Base-by-base conservation (phyloP, 2,113 vertebrate genomes). In the Charina bottae region DNA sequence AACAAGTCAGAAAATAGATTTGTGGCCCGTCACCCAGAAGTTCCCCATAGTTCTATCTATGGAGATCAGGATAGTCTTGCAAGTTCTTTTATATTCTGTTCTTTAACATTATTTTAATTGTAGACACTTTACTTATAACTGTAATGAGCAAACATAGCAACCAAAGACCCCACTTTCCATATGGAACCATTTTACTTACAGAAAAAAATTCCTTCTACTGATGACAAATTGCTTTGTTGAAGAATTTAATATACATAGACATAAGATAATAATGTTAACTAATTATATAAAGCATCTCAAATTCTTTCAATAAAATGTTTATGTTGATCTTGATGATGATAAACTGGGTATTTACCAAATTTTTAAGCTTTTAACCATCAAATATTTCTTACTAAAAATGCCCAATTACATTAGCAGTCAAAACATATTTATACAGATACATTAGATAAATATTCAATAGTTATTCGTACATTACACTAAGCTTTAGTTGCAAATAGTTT, bases 121-220 rank as follows among this genome's bases (percentile, higher is more conserved):
- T 49, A 72, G 92, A 33, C 13, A 86, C 21, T 87, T 23, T 90
- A 91, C 37, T 86, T 94, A 88, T 17, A 58, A 1, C 0, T 15
- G 8, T n/a, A 55, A 46, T 91, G 85, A 90, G 37, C 56, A 56
- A 54, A 53, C n/a, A 0, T 0, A 91, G 88, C 2, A 90, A 49
- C 46, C 53, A 53, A 93, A 49, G 13, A 88, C 62, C 42, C 23
- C 15, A 3, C 24, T 60, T 26, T 88, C 85, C 83, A 85, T 58
- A n/a, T 85, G 87, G 12, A 62, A 91, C 78, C 2, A 26, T 17
- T 42, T 87, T 2, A 87, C 72, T 9, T 59, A 7, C 83, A 94
- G 90, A 23, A 0, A 0, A 2, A 0, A 9, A 17, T 46, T 87
- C 55, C 26, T 54, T 93, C 93, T 54, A 88, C 0, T 2, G 7